Evolutionary conservation across 2,888 invertebrate genomes (phyloP), one percentile per base, ranked within the genome.

Genomic region (Halictus quadricinctus): DNA sequence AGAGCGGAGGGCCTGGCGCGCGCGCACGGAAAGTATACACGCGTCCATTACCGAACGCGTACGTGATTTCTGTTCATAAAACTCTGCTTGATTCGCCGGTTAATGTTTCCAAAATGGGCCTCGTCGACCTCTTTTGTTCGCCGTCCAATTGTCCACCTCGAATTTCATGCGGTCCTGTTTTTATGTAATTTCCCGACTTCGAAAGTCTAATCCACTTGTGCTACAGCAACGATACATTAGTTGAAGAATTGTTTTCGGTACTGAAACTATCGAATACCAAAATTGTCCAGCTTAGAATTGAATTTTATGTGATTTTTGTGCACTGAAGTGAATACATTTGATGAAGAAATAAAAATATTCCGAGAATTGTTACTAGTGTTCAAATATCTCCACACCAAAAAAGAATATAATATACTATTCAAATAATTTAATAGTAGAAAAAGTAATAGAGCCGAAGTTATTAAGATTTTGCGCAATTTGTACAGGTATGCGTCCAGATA

Each of bases 131-230:
- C 36, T 21, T 81, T 21, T 76, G 70, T 76, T 58, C 79, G 74
- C 81, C 77, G 82, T 87, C 87, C 82, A 83, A 87, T 88, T 83
- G 84, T 81, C 48, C 73, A 54, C 21, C 69, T 72, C 60, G 70
- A 81, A 60, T 60, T 60, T 60, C 25, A 13, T 2, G 60, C 12
- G 60, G 25, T 12, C 25, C 13, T 60, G 13, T 6, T 25, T 60
- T 25, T 25, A 2, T 60, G 25, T 12, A 25, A 60, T 60, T 25
- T 5, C 25, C 12, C n/a, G 6, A n/a, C 12, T 58, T n/a, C n/a
- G 58, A 60, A 25, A 25, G 25, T 13, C 12, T 6, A 25, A 29
- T 25, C 13, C 13, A 13, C 25, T 60, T 25, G 25, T 25, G 25
- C 50, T 7, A 54, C 6, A 54, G 8, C 21, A 50, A 50, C 18